Base-by-base conservation (phyloP, 2,888 invertebrate species). In the Griposia aprilina region DNA sequence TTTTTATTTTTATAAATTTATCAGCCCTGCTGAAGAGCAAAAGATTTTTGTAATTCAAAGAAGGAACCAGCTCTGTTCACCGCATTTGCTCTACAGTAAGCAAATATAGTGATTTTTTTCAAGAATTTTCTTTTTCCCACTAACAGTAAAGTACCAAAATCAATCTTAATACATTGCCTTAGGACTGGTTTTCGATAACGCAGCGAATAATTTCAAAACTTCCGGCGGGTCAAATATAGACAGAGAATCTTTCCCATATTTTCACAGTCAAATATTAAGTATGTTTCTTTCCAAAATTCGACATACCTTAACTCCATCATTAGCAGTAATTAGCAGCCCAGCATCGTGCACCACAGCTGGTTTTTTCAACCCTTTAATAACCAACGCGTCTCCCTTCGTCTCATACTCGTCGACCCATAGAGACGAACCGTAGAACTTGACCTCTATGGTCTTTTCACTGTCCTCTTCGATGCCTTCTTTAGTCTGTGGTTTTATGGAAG, bases 271-370 rank as follows among this genome's bases (percentile, higher is more conserved):
- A 45, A 45, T 45, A 45, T 45, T 45, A 45, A 45, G 10, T 10
- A 10, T 1, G 1, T 26, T 30, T 26, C 6, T 15, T 57, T 20
- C 0, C 6, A 11, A 3, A n/a, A 3, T 48, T n/a, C 3, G 1
- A 76, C 73, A 73, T 79, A 88, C 98, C 93, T 97, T 98, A 73
- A 97, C 97, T 0, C 98, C 98, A 95, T 99, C 99, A 81, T 97
- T 97, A n/a, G 98, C 98, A 79, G 97, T 97, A 23, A 99, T 97
- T 26, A 99, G 91, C 15, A 99, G 93, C 0, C 99, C 99, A 23
- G 97, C 97, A 0, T 97, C 97, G 90, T 99, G 98, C 11, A 99
- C 97, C 20, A 98, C 96, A 0, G 97, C 98, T 0, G 97, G 97
- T 74, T 95, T 97, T 26, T 94, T 90, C 73, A 98, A 92, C 0